Conservation (phyloP, 1,140 invertebrate genomes). For the Amphibalanus amphitrite region DNA sequence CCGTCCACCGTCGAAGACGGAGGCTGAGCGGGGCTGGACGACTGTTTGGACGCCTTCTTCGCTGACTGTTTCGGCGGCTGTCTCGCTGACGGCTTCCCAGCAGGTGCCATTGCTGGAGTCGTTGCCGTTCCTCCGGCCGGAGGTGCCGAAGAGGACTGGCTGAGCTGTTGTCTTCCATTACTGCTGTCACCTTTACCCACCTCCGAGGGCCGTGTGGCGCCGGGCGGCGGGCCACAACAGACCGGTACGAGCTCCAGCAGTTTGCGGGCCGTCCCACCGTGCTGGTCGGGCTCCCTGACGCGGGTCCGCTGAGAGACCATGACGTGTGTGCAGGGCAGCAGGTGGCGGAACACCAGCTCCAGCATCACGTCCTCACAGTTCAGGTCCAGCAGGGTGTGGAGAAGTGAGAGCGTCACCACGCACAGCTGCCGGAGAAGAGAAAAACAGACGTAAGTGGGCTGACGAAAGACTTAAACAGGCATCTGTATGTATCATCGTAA, state of each 20-base stretch:
- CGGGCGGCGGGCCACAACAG: constrained; percentile 23
- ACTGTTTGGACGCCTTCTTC: not conserved
- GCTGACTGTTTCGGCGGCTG: not conserved
- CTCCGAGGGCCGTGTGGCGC: constrained; percentile 8
- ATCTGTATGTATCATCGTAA: too few relatives aligned
- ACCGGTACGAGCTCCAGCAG: constrained; percentile 60
- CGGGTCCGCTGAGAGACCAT: constrained; percentile 62
- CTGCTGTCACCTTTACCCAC: too few relatives aligned
- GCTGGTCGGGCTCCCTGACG: constrained; percentile 57
- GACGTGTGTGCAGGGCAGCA: constrained; percentile 75
- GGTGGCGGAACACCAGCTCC: constrained; percentile 69
- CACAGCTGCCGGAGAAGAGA: constrained; percentile 44
- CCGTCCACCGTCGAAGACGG: constrained; percentile 7
- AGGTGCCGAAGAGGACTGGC: constrained; percentile 5
- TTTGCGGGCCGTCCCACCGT: constrained; percentile 51
- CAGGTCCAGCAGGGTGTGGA: constrained; percentile 75
- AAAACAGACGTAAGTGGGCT: too few relatives aligned
- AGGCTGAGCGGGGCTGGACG: constrained; percentile 9
- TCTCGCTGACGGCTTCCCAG: constrained; percentile 11
- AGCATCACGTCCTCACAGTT: constrained; percentile 97
- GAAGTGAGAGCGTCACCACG: constrained; percentile 71
- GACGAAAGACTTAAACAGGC: too few relatives aligned
- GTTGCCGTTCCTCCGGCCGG: constrained; percentile 12
- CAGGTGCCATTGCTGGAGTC: constrained; percentile 16
- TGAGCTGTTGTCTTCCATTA: constrained; percentile 13